These are phyloP conservation scores for Lithophane semibrunnea DNA, from an alignment of 2,888 invertebrate genomes.

Conservation along the genomic window DNA sequence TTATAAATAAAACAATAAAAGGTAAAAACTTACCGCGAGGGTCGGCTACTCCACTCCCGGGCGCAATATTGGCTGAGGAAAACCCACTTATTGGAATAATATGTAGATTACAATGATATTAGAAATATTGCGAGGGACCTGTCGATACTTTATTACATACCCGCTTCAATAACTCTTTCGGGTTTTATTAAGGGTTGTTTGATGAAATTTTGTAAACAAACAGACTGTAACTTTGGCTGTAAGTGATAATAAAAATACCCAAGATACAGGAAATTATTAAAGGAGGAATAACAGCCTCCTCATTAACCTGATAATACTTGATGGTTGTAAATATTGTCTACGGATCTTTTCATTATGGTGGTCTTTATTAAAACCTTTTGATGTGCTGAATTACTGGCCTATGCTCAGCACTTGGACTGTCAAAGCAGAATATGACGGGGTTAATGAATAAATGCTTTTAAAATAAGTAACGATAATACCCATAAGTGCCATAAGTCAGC, in stretches of 20 bases:
- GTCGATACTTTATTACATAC: constrained; percentile 80
- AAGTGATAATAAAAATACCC: constrained; percentile 24
- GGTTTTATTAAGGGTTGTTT: constrained; percentile 57
- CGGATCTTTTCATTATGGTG: neutral
- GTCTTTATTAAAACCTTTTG: neutral
- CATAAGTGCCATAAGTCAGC: constrained; percentile 19
- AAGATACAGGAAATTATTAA: neutral
- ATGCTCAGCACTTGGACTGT: neutral
- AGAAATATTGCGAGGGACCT: constrained; percentile 83
- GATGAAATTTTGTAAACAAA: constrained; percentile 56
- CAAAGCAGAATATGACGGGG: neutral
- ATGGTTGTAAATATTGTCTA: neutral
- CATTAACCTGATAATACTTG: neutral
- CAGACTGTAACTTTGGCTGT: constrained; percentile 18
- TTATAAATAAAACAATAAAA: constrained; percentile 91
- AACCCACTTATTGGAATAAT: constrained; percentile 90
- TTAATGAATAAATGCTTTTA: neutral
- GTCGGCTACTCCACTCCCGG: constrained; percentile 82
- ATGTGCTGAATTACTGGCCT: neutral
- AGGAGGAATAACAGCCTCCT: too few species aligned
- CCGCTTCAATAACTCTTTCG: constrained; percentile 78
- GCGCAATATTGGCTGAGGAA: constrained; percentile 86
- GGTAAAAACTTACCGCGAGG: constrained; percentile 88
- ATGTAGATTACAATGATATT: constrained; percentile 89
- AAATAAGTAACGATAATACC: neutral